Evolutionary conservation across 1,140 invertebrate genomes (phyloP), one percentile per base, ranked within the genome.

Genomic region (Cydia splendana): DNA sequence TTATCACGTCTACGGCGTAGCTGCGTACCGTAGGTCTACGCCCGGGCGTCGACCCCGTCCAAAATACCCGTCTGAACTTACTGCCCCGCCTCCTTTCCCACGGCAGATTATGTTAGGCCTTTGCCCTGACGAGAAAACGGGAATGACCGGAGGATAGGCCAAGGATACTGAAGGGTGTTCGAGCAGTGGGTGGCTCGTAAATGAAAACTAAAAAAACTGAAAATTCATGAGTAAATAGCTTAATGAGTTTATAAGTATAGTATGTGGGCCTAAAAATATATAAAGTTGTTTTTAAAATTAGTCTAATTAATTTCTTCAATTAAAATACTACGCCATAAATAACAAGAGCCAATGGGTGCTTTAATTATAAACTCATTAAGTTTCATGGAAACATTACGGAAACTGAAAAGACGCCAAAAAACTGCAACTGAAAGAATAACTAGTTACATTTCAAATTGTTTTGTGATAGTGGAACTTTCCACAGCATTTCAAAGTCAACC

Each of bases 1-100:
- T 79, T 67, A 74, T 69, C 67, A 79, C 79, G 79, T 84, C 86
- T 88, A 90, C 87, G 87, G 42, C 90, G 89, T 92, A 92, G 89
- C 87, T 89, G 87, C 90, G 89, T 91, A 91, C 88, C 87, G 85
- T 88, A 88, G 85, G 87, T 87, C 89, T 91, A 91, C 86, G 88
- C 77, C 83, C 85, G 90, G 89, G 77, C 89, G 79, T 87, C 87
- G 88, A 91, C 87, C 90, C 79, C 83, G 82, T 78, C 89, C 89
- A 82, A 92, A 92, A 87, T 88, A 84, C 87, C 82, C 85, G 88
- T 87, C 84, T 89, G 85, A 89, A 85, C 87, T 81, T 78, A 77
- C 75, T 81, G 81, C 79, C 80, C 81, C 85, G 77, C 73, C 79
- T 74, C 78, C 74, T 78, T 80, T 75, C 77, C 75, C 82, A 78